Evolutionary conservation across 2,888 invertebrate species (phyloP), one percentile per base, ranked within the genome.

Genomic region (Timema cristinae): DNA sequence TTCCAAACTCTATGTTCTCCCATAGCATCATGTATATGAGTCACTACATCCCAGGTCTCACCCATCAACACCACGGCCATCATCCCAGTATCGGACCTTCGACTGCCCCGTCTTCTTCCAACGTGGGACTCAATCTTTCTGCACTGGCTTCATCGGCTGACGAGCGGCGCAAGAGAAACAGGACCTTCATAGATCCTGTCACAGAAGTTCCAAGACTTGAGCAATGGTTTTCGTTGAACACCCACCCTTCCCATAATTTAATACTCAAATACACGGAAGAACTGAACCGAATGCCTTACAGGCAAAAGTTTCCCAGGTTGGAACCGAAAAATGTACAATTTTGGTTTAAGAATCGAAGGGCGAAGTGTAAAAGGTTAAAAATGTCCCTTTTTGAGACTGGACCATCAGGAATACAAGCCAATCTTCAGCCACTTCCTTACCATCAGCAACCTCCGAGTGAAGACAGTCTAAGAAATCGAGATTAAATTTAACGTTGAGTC

Each of bases 291-390:
- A 97, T 97, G 91, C 95, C 96, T 70, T 99, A 98, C 83, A 85
- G 98, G 80, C 97, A 97, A 84, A 98, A 98, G 83, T 99, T 98
- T 83, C 99, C 98, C 1, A 91, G 95, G n/a, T 86, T 99, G 75
- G 98, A 98, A 82, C 96, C 98, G 63, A 98, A 98, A 85, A 99
- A 99, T 82, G 98, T 99, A 77, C 98, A 99, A 84, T 97, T 99
- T 82, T 99, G 99, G 99, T 99, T 98, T 84, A 98, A 98, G 83
- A 99, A 99, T 82, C 91, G 98, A 63, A 88, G 99, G 72, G 99
- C 99, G 77, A 99, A 99, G 84, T 97, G 97, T 83, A 99, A 99
- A 85, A 88, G 98, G 73, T 86, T 98, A 80, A 94, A 95, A 83
- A 94, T 94, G 93, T 92, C 94, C 0, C 83, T 94, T 63, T 94